Evolutionary conservation across 2,888 invertebrate species (phyloP), one percentile per base, ranked within the genome.

Genomic region (Petrophora chlorosata): DNA sequence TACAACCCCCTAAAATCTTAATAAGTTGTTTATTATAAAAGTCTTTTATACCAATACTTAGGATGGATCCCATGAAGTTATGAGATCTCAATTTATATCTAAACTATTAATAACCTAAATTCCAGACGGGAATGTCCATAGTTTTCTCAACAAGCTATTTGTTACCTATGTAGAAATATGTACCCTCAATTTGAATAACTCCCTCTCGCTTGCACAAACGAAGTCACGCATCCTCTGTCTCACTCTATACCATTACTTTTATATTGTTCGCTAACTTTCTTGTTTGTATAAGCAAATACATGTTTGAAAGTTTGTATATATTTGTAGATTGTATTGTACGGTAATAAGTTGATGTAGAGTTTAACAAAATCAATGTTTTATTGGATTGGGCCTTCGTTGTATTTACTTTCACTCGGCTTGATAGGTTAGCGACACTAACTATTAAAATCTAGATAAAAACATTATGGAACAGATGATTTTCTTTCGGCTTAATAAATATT

Each of bases 251-350:
- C 85, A 90, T 90, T 89, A 89, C 88, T 88, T 90, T 89, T 89
- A 90, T 90, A 89, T 89, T 88, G 90, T 90, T 90, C 90, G 88
- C 89, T 89, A 89, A 89, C 89, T 90, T 90, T 89, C 89, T 90
- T 90, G 90, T 89, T 89, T 90, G 88, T 89, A 83, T 89, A 88
- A 88, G 89, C 88, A 89, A 89, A 89, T 89, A 87, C 85, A 87
- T 82, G 85, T 90, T 88, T 88, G 88, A 89, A 90, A 89, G 89
- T 90, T 88, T 85, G 82, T 87, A 79, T 87, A 79, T 89, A 87
- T 89, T 89, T 88, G 84, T 86, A 82, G 81, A 82, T 85, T 82
- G 82, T 83, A 83, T 84, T 85, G 76, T 84, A 82, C 75, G 75
- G 77, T 77, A 81, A 78, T 81, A 81, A 76, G 74, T 79, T 79